Evolutionary conservation across 2,797 vertebrate genomes (phyloP).

Genomic region (Anas bahamensis): DNA sequence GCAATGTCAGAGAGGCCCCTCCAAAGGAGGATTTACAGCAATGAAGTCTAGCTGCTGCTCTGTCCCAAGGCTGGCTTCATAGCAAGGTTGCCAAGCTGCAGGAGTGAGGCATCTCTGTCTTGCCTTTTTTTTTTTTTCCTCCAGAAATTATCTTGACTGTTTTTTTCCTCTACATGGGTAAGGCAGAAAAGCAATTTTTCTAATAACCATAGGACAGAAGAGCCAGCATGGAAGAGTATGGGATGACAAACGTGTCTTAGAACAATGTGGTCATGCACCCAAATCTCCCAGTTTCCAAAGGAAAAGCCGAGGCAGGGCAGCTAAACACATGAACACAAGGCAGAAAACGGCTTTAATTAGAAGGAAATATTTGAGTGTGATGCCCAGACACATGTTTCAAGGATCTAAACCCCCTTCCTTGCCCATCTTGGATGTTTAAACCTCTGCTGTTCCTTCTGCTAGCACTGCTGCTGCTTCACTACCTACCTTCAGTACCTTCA

Average conservation of each 20-base stretch:
- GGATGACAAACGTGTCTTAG: not conserved
- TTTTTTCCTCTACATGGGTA: not conserved
- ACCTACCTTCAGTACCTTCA: too few species aligned
- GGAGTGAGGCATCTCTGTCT: not conserved
- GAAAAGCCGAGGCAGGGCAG: rapidly evolving
- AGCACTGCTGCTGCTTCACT: too few species aligned
- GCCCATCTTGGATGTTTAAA: not conserved
- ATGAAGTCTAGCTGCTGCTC: not conserved
- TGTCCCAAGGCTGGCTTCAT: not conserved
- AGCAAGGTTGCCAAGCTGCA: rapidly evolving
- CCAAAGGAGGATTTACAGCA: not conserved
- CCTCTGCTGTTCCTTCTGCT: not conserved
- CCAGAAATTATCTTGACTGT: not conserved
- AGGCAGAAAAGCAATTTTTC: not conserved
- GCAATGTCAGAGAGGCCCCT: not conserved
- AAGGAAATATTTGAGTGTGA: not conserved
- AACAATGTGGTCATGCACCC: not conserved
- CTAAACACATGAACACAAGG: not conserved
- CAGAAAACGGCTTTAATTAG: not conserved
- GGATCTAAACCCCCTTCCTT: rapidly evolving
- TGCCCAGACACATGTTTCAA: not conserved
- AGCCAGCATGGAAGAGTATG: not conserved
- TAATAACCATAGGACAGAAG: not conserved
- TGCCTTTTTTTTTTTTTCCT: rapidly evolving
- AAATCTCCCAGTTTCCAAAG: not conserved